A percentile compares a stretch with the other conserved stretches of the same genome.
phyloP scores from a whole-genome alignment of 2,888 invertebrate species.

The Eupithecia subfuscata region DNA sequence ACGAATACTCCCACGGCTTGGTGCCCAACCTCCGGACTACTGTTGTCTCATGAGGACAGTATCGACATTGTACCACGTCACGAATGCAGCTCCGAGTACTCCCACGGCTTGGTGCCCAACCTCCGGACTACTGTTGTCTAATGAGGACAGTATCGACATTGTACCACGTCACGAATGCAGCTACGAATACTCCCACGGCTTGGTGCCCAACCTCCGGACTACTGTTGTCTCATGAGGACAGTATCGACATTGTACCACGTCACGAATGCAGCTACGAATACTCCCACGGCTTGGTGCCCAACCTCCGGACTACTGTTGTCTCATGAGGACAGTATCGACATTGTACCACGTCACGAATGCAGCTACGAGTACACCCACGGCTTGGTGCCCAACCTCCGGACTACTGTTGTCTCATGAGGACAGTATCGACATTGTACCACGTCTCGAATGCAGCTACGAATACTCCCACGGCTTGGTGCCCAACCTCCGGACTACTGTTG shows the following conservation, averaged over 20 bases:
- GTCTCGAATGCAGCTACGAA: conserved; percentile 20
- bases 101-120: conserved; percentile 19
- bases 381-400: conserved; percentile 12
- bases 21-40: background rate
- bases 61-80: conserved; percentile 21
- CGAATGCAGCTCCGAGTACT: conserved; percentile 19
- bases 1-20: conserved; percentile 25
- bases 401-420: background rate
- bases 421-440: conserved; percentile 12
- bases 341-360: conserved; percentile 21
- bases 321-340: background rate
- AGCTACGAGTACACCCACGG: conserved; percentile 22
- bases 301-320: background rate
- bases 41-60: background rate
- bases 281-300: conserved; percentile 23
- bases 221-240: background rate
- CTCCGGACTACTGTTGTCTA: background rate
- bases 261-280: conserved; percentile 19
- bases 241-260: conserved; percentile 16
- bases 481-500: background rate
- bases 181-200: conserved; percentile 24
- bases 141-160: conserved; percentile 1
- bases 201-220: conserved; percentile 6
- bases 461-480: conserved; percentile 23
- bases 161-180: conserved; percentile 20